Conservation (phyloP, 2,797 vertebrate genomes). For the Threskiornis aethiopicus region DNA sequence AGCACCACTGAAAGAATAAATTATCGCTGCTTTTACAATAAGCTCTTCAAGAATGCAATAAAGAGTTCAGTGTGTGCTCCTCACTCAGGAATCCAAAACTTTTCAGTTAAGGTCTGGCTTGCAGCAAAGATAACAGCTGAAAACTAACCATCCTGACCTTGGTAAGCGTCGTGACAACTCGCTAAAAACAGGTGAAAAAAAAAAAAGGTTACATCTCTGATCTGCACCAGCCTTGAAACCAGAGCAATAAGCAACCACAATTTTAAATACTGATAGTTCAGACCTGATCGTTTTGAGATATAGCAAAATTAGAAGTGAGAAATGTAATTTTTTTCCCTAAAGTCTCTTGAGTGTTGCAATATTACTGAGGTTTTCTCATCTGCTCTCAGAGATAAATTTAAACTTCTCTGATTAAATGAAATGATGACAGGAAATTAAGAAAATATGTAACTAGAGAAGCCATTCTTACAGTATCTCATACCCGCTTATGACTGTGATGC, state of each 20-base stretch:
- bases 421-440: neutral
- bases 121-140: slow-evolving; percentile 67
- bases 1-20: slow-evolving; percentile 64
- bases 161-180: slow-evolving; percentile 40
- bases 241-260: neutral
- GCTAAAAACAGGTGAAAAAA: slow-evolving; percentile 58
- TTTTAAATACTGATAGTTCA: neutral
- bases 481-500: neutral
- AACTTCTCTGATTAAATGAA: neutral
- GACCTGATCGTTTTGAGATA: neutral
- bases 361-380: neutral
- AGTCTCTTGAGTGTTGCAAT: neutral
- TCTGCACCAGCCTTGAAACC: neutral
- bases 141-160: slow-evolving; percentile 56
- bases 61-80: slow-evolving; percentile 64
- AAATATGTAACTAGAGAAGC: neutral
- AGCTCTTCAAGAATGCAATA: slow-evolving; percentile 68
- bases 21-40: slow-evolving; percentile 65
- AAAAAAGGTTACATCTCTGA: neutral
- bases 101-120: slow-evolving; percentile 58
- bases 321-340: neutral
- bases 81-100: slow-evolving; percentile 70
- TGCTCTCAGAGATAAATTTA: neutral
- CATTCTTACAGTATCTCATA: neutral
- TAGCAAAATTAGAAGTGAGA: neutral